Evolutionary conservation across 2,797 vertebrate species (phyloP), one percentile per base, ranked within the genome.

Genomic region (Ptychobarbus kaznakovi): DNA sequence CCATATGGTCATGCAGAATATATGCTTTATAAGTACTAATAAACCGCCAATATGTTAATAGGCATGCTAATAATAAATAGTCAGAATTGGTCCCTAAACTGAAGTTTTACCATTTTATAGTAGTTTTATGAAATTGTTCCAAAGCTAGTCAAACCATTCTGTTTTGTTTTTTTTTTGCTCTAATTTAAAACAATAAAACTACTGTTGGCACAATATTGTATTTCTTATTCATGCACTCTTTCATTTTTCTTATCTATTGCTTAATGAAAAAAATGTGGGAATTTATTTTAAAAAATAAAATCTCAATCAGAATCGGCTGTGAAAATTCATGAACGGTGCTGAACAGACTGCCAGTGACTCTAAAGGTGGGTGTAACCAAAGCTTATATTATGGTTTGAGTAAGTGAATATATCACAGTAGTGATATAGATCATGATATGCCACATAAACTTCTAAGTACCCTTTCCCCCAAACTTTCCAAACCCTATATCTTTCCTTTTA

Each of bases 401-500:
- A 46, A 74, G n/a, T 46, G 44, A 25, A 32, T 18, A 32, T 18
- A 74, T 74, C n/a, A 46, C 72, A 46, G 72, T 18, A 16, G 1
- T 3, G 25, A 74, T 74, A 51, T 28, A n/a, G 61, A 49, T 66
- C 20, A 38, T 38, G 28, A 81, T 49, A 56, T 35, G 13, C 32
- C 11, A 12, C 46, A 73, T 74, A 63, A 80, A 80, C 78, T 35
- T 74, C 66, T 38, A 46, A 83, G 82, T 25, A 69, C 82, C 49
- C 74, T 82, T 15, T 66, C 63, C 61, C 13, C n/a, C n/a, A 63
- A 49, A 65, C 42, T 35, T 46, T 73, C 49, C 61, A 49, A n/a
- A 40, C 61, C 85, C n/a, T 80, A 35, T 42, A 66, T 22, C 53
- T 49, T 85, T 44, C 32, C 35, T 80, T 85, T 63, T 32, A 82